Percentiles rank a stretch among this genome's conserved stretches.
phyloP scores from a whole-genome alignment of 2,888 invertebrate species.

The Heteromyza rotundicornis region DNA sequence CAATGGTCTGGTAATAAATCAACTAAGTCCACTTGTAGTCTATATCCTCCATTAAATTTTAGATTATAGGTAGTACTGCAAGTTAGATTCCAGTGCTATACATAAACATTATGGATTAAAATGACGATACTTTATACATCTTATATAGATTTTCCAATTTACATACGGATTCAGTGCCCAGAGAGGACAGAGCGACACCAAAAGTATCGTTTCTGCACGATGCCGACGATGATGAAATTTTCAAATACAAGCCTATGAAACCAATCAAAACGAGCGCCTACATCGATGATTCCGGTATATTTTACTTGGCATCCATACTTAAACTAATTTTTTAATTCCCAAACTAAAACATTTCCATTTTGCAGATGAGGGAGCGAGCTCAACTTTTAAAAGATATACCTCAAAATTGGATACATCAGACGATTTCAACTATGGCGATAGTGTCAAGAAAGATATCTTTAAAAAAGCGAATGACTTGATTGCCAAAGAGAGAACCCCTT shows the following conservation, averaged over 20 bases:
- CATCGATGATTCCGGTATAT: conserved; percentile 18
- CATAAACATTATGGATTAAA: no score
- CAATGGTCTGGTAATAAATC: no score
- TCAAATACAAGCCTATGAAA: conserved; percentile 7
- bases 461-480: background rate
- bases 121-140: no score
- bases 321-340: no score
- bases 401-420: conserved; percentile 18
- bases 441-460: conserved; percentile 11
- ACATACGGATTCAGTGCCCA: no score
- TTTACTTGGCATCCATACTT: no score
- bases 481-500: background rate
- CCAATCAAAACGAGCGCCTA: no score
- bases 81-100: no score
- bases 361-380: background rate
- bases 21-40: no score
- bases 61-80: no score
- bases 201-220: conserved; percentile 22
- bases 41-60: no score
- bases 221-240: conserved; percentile 19
- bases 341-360: background rate
- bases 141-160: no score
- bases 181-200: conserved; percentile 17
- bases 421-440: conserved; percentile 14
- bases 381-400: background rate